Conservation (phyloP, 2,797 vertebrate species). For the Lepidocolaptes lacrymiger region DNA sequence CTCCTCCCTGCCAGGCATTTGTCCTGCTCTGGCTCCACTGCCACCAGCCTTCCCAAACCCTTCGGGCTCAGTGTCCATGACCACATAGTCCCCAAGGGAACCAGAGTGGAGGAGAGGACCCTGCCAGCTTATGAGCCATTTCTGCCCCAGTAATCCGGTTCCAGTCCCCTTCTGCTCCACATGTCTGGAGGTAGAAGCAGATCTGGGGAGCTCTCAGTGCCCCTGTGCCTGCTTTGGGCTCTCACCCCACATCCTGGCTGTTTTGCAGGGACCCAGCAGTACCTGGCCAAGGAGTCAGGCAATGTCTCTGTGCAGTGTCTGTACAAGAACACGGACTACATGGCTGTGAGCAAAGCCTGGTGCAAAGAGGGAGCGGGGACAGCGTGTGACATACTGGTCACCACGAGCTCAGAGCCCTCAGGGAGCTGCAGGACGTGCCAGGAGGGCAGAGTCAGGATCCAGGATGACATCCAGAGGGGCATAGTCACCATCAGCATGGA, state of each 20-base stretch:
- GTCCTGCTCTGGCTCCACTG: neutral
- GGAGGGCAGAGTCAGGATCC: neutral
- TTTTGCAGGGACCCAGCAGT: neutral
- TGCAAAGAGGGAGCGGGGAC: neutral
- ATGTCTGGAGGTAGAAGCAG: neutral
- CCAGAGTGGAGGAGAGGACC: neutral
- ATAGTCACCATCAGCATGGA: neutral
- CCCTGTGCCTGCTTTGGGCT: neutral
- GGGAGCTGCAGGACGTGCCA: rapidly evolving
- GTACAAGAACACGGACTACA: rapidly evolving
- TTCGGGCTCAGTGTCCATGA: neutral
- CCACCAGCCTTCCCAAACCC: neutral
- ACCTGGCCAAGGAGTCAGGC: neutral
- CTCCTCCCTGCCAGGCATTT: neutral
- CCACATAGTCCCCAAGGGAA: rapidly evolving
- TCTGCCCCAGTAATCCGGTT: neutral
- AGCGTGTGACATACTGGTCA: rapidly evolving
- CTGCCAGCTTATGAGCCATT: too few relatives aligned
- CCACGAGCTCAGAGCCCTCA: rapidly evolving
- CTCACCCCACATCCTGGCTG: rapidly evolving
- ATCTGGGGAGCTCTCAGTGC: neutral
- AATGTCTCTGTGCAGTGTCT: neutral
- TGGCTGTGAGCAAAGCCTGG: neutral
- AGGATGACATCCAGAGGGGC: neutral
- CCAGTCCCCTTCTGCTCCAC: neutral